phyloP scores from a whole-genome alignment of 2,113 vertebrate species.

The Rhabdomys dilectus region DNA sequence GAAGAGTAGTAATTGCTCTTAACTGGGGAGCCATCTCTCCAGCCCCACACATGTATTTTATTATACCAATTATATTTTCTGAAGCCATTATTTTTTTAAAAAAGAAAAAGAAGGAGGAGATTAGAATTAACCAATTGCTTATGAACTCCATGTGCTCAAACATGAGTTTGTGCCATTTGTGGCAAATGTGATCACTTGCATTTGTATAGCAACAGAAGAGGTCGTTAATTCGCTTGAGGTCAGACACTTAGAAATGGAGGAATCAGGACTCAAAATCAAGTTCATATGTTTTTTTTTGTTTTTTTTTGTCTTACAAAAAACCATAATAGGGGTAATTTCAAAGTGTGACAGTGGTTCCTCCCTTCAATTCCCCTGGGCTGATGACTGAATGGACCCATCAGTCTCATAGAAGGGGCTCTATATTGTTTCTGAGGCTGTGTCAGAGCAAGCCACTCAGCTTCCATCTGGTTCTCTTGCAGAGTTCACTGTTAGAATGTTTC shows the following conservation, averaged over 20 bases:
- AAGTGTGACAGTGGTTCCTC: not conserved
- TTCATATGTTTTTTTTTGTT: not conserved
- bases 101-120: not conserved
- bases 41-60: not conserved
- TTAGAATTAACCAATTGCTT: not conserved
- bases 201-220: not conserved
- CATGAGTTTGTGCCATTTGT: not conserved
- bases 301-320: not conserved
- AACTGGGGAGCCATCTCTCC: not conserved
- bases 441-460: not conserved
- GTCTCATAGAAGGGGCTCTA: not conserved
- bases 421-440: not conserved
- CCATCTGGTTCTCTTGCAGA: not conserved
- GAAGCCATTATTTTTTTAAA: not conserved
- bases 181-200: not conserved
- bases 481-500: not conserved
- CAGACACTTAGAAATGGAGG: not conserved
- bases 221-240: not conserved
- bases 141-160: not conserved
- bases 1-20: not conserved
- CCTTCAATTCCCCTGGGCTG: not conserved
- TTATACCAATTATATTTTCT: not conserved
- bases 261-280: conserved; percentile 28
- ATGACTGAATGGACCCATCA: not conserved
- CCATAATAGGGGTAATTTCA: not conserved